Percentiles rank a stretch among this genome's conserved stretches.
Conservation (phyloP, 2,888 invertebrate genomes). For the Melangyna quadrimaculata region DNA sequence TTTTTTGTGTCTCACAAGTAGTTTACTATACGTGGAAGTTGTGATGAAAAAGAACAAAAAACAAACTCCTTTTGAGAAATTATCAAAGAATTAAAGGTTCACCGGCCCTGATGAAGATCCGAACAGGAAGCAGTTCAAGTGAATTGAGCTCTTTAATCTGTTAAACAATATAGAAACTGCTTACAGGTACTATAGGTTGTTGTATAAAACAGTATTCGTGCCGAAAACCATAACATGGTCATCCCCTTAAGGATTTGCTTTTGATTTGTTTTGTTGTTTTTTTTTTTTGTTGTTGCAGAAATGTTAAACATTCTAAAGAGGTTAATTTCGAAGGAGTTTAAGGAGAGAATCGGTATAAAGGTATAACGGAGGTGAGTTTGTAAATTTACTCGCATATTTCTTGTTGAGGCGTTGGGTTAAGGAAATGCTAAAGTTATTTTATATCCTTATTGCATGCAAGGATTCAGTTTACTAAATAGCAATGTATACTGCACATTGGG, state of each 20-base stretch:
- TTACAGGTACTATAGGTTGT: background rate
- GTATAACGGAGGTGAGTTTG: conserved; percentile 37
- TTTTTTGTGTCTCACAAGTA: conserved; percentile 13
- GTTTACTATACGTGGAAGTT: background rate
- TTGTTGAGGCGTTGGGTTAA: conserved; percentile 61
- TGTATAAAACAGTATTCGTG: conserved; percentile 48
- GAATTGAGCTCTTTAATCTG: conserved; percentile 38
- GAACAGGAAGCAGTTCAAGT: conserved; percentile 3
- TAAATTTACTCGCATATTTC: conserved; percentile 54
- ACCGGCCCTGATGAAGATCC: conserved; percentile 1
- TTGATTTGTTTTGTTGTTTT: background rate
- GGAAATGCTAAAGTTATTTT: conserved; percentile 57
- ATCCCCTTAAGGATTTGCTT: conserved; percentile 43
- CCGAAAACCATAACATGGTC: conserved; percentile 64
- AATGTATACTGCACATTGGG: conserved; percentile 42
- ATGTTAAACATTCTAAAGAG: background rate
- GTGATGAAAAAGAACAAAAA: conserved; percentile 6
- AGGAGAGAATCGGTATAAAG: background rate
- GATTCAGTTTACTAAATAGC: conserved; percentile 24
- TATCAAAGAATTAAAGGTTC: conserved; percentile 59
- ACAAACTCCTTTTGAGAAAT: conserved; percentile 23
- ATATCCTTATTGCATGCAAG: conserved; percentile 56
- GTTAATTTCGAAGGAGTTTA: background rate
- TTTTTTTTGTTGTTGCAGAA: background rate
- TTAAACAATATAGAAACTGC: background rate